Base-by-base conservation (phyloP, 1,140 invertebrate species). In the Laupala kohalensis region DNA sequence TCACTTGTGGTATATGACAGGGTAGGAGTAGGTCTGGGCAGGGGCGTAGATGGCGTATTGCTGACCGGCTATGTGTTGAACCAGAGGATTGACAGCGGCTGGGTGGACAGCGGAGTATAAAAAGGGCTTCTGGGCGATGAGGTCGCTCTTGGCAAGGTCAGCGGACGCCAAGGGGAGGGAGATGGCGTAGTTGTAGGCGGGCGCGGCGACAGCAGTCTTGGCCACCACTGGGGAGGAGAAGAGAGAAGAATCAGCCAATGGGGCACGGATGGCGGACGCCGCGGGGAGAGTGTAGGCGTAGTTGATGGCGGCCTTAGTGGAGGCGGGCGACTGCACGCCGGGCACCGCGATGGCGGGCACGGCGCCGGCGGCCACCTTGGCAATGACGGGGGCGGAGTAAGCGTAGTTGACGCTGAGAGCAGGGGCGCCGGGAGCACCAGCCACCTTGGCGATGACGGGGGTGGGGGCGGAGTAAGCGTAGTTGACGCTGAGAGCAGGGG, bases 311-410 rank as follows among this genome's bases (percentile, higher is more conserved):
- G 72, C 29, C 27, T 30, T 65, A 64, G 30, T 30, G 70, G 70
- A 23, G 72, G 19, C 9, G 68, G 71, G 62, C 69, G 29, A n/a
- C 66, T 67, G 28, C 69, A 53, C 62, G 72, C 70, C 62, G 28
- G 78, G 79, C 30, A 77, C 77, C 6, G 78, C 77, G 24, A 80
- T 73, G 25, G 75, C 69, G 75, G 68, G 74, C 13, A 66, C 70
- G 4, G 64, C n/a, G 64, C 69, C 27, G 5, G 67, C 66, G 6
- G 72, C 37, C n/a, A n/a, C n/a, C n/a, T n/a, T n/a, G n/a, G n/a
- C n/a, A n/a, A n/a, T n/a, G 25, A 29, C 71, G 23, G 37, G 24
- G 4, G 53, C 66, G 25, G 66, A 3, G 62, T 66, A 25, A 24
- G 64, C 65, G 25, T 62, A 62, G 9, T 72, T 72, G 19, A 13